Evolutionary conservation across 2,888 invertebrate genomes (phyloP).

Genomic region (Hermaeophaga mercurialis): DNA sequence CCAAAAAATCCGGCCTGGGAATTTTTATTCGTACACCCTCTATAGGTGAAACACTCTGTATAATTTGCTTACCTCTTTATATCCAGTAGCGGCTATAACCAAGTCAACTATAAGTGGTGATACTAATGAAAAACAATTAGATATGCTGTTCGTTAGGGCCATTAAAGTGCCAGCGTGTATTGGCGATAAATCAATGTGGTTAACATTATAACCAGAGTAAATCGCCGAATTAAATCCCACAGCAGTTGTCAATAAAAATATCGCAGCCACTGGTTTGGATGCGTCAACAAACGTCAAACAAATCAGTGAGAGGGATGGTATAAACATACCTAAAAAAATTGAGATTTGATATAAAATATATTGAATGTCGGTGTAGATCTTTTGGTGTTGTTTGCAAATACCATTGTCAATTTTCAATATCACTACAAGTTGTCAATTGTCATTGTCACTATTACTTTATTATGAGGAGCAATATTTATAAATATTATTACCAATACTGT

Average conservation of each 20-base stretch:
- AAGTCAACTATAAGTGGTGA: slow-evolving; percentile 73
- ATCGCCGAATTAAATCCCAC: slow-evolving; percentile 78
- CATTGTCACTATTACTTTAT: too few relatives aligned
- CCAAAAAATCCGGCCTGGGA: neutral
- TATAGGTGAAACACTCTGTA: too few relatives aligned
- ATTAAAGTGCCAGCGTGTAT: slow-evolving; percentile 81
- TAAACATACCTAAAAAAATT: slow-evolving; percentile 55
- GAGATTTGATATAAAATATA: too few relatives aligned
- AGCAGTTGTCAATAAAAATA: slow-evolving; percentile 70
- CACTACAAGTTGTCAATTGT: too few relatives aligned
- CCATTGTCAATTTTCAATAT: too few relatives aligned
- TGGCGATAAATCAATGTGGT: slow-evolving; percentile 82
- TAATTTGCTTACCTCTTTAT: slow-evolving; percentile 65
- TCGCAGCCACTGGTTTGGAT: slow-evolving; percentile 66
- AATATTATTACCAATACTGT: slow-evolving; percentile 52
- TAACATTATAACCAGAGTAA: slow-evolving; percentile 75
- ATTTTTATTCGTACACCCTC: neutral
- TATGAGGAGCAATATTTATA: too few relatives aligned
- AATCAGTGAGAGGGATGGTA: slow-evolving; percentile 72
- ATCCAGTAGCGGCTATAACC: slow-evolving; percentile 54
- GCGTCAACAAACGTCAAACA: slow-evolving; percentile 61
- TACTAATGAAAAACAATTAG: slow-evolving; percentile 75
- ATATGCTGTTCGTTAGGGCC: slow-evolving; percentile 78
- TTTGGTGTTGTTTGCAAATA: too few relatives aligned
- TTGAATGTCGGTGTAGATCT: too few relatives aligned